Evolutionary conservation across 2,888 invertebrate genomes (phyloP).

Genomic region (Acrobasis repandana): DNA sequence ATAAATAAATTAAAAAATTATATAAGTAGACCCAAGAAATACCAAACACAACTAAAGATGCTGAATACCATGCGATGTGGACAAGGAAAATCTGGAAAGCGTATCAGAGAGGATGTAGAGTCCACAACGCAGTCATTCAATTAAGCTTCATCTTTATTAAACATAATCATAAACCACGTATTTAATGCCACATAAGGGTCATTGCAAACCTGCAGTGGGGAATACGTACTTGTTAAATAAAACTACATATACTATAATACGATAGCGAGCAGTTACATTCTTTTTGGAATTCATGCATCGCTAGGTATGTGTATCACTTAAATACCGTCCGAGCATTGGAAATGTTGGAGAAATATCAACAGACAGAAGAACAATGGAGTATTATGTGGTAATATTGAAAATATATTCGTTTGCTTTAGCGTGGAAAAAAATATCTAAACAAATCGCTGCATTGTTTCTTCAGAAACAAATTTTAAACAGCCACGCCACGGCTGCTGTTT

Average conservation of each 20-base stretch:
- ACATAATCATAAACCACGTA: too few species aligned
- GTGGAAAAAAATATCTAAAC: constrained; percentile 79
- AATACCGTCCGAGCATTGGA: constrained; percentile 69
- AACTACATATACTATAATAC: neutral
- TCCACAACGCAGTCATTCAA: too few species aligned
- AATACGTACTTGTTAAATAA: neutral
- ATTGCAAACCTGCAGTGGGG: too few species aligned
- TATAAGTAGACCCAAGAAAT: too few species aligned
- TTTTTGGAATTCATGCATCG: constrained; percentile 64
- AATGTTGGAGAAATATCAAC: constrained; percentile 77
- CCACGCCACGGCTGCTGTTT: constrained; percentile 16
- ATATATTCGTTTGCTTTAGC: constrained; percentile 79
- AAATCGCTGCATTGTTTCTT: constrained; percentile 78
- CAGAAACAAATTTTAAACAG: constrained; percentile 60
- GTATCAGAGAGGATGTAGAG: too few species aligned
- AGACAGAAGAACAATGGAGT: constrained; percentile 79
- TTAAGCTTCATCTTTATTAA: too few species aligned
- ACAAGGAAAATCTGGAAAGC: too few species aligned
- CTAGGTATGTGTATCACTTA: constrained; percentile 72
- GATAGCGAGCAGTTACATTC: constrained; percentile 58
- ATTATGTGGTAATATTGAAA: constrained; percentile 83
- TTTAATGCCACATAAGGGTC: too few species aligned
- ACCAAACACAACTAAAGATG: too few species aligned
- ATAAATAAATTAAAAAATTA: too few species aligned
- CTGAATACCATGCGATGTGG: too few species aligned